Base-by-base conservation (phyloP, 2,113 vertebrate genomes). In the Phycodurus eques region DNA sequence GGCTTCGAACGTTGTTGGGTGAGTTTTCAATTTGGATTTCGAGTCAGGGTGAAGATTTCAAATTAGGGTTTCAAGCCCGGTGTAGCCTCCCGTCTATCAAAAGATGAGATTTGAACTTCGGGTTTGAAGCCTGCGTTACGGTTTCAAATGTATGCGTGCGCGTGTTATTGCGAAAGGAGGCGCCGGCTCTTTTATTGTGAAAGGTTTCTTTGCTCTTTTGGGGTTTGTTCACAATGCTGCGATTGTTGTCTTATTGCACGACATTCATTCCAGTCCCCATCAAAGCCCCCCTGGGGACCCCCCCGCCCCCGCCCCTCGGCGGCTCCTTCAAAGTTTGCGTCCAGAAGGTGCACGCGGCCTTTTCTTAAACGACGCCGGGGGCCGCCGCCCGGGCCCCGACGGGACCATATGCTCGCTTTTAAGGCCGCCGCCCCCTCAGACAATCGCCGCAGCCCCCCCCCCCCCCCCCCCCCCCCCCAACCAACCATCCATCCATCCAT, bases 201-300 rank as follows among this genome's bases (percentile, higher is more conserved):
- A 93, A 89, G 93, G 87, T 93, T 92, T 92, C 94, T 96, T 97
- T 98, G 96, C 97, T 97, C 97, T 98, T 99, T 99, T 99, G 93
- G 94, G 95, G 92, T 94, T 92, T 94, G 86, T 92, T 93, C 93
- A 96, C 96, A 97, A 97, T 96, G 93, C 94, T 94, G 94, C 8
- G n/a, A 66, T 66, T 66, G 64, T 66, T 27, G 64, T 66, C 62
- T 97, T 98, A 95, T 97, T 96, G 94, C 94, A 95, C 94, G 98
- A 98, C 98, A 99, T 98, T 93, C 96, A 99, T 98, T 96, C 96
- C 94, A 96, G 97, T 97, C 96, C 96, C 94, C 64, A 65, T 65
- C 42, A 46, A 46, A 65, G n/a, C 12, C n/a, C 42, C n/a, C n/a
- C 12, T 39, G 22, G 56, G n/a, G 22, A 27, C 33, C 15, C 60